These are phyloP conservation scores for Coreius guichenoti DNA, from an alignment of 2,797 vertebrate species.

Conservation along the genomic window DNA sequence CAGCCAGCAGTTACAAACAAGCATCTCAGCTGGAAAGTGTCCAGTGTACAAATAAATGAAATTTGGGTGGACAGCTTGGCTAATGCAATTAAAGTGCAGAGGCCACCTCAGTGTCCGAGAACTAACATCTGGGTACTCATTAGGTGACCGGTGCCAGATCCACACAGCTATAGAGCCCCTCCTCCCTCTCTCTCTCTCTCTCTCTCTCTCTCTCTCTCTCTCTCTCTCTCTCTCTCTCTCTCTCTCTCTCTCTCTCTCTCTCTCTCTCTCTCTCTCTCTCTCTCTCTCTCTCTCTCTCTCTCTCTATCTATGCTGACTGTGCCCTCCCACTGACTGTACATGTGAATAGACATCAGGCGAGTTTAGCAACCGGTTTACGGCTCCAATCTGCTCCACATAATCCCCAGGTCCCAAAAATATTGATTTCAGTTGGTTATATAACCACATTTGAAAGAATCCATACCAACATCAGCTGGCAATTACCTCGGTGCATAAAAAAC, in stretches of 20 bases:
- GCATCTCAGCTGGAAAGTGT: constrained; percentile 35
- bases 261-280: constrained; percentile 33
- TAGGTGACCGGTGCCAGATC: constrained; percentile 37
- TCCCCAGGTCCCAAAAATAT: constrained; percentile 41
- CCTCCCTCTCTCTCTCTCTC: constrained; percentile 28
- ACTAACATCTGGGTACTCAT: constrained; percentile 49
- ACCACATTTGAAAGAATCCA: constrained; percentile 21
- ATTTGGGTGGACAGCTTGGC: constrained; percentile 53
- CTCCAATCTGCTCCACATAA: constrained; percentile 54
- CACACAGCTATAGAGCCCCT: constrained; percentile 20
- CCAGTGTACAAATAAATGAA: constrained; percentile 55
- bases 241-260: constrained; percentile 30
- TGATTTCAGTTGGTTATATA: constrained; percentile 35
- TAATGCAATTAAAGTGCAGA: constrained; percentile 53
- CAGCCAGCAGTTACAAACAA: constrained; percentile 28
- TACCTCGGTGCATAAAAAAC: not conserved
- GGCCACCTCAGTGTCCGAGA: constrained; percentile 30
- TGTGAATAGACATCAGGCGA: constrained; percentile 48
- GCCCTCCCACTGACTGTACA: constrained; percentile 35
- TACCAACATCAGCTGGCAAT: constrained; percentile 17
- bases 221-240: constrained; percentile 31
- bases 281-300: constrained; percentile 39
- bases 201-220: constrained; percentile 33
- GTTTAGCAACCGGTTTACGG: constrained; percentile 31
- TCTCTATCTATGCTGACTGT: constrained; percentile 21